Percentiles rank a stretch among this genome's conserved stretches.
phyloP scores from a whole-genome alignment of 2,888 invertebrate genomes.

The Hyposoter dolosus region DNA sequence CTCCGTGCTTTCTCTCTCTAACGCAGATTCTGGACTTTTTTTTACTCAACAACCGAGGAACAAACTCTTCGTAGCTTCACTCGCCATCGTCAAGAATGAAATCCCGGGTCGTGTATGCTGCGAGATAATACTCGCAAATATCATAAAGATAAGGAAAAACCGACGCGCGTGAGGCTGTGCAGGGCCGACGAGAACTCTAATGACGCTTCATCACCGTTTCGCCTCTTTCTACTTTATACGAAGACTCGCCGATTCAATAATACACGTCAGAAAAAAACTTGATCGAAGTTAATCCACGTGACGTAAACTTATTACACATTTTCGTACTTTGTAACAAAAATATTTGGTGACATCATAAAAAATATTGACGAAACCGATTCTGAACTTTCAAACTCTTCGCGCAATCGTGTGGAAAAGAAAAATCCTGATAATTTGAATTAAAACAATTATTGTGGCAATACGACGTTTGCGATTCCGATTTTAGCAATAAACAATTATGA shows the following conservation, averaged over 20 bases:
- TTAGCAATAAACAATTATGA: not conserved
- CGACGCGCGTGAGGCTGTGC: conserved; percentile 42
- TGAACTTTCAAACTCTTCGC: not conserved
- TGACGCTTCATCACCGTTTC: conserved; percentile 44
- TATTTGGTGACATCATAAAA: too few species aligned
- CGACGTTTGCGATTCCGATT: too few species aligned
- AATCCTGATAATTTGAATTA: not conserved
- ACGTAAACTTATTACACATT: not conserved
- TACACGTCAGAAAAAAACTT: not conserved
- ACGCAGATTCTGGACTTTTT: conserved; percentile 29
- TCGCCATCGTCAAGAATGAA: conserved; percentile 72
- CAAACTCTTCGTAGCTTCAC: conserved; percentile 42
- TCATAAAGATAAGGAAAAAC: conserved; percentile 82
- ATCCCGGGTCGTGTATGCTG: conserved; percentile 77
- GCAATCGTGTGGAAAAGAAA: not conserved
- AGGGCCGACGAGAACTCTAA: conserved; percentile 48
- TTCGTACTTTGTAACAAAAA: not conserved
- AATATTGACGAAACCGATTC: not conserved
- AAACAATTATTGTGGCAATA: not conserved
- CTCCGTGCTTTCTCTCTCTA: not conserved
- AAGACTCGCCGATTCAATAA: not conserved
- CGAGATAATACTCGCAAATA: conserved; percentile 84
- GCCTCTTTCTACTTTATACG: conserved; percentile 1
- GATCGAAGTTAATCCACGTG: not conserved
- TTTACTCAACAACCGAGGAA: conserved; percentile 16